Evolutionary conservation across 2,888 invertebrate species (phyloP), one percentile per base, ranked within the genome.

Genomic region (Strigamia transsilvanica): DNA sequence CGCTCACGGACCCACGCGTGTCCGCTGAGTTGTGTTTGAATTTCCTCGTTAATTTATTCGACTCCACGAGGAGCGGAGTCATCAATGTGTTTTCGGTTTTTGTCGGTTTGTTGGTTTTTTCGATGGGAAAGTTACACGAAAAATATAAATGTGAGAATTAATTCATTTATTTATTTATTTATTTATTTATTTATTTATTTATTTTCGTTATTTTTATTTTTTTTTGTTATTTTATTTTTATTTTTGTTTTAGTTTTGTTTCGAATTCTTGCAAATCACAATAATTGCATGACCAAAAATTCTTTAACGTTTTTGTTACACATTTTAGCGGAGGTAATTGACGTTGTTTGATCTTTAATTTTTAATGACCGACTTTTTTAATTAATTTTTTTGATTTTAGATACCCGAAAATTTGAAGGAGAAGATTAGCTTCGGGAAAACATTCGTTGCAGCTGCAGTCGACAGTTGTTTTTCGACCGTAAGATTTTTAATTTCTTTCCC

Each of bases 191-290:
- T 79, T 18, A n/a, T 46, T 61, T 21, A 18, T 41, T 79, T 13
- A 27, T 46, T 12, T 9, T 21, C 21, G 4, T 38, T 32, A 13
- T 79, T 27, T 42, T 42, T 80, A 0, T 34, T 77, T 2, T 41
- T 7, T n/a, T 79, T 79, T 34, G 15, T 42, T 66, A 18, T 23
- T 66, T 79, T 15, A n/a, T 32, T 23, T 66, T 79, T 15, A n/a
- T 32, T 10, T 21, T 21, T 38, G 18, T 12, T 79, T 12, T 84
- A 87, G 87, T 92, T 80, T 88, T 94, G 79, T 93, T 93, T 86
- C 90, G 91, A 85, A 91, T 93, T 85, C 90, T 93, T 85, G 91
- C 93, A 0, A 93, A 94, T 87, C 93, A 94, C 86, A 94, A 94
- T 86, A 92, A 93, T 51, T 93, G 93, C 84, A 91, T 94, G 78